A percentile compares a stretch with the other conserved stretches of the same genome.
Evolutionary conservation across 2,888 invertebrate species (phyloP).

Genomic region (Drosophila mercatorum): DNA sequence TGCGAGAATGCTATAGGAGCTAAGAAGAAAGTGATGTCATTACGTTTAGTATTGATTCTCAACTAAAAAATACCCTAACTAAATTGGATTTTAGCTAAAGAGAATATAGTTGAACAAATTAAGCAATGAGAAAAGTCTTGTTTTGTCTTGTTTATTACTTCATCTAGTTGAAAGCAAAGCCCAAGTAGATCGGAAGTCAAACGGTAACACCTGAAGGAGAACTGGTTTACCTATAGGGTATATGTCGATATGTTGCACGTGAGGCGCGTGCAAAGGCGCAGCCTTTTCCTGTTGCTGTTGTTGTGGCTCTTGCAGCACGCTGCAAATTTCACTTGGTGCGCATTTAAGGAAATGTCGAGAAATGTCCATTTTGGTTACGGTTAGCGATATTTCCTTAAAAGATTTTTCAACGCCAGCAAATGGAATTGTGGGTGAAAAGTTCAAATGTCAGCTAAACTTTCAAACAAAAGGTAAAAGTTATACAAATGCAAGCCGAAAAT

Average conservation of each 20-base stretch:
- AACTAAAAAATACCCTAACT: not conserved
- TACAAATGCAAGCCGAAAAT: slow-evolving; percentile 22
- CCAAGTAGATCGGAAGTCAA: not conserved
- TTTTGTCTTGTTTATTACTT: too few species aligned
- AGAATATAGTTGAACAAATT: not conserved
- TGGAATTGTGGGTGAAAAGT: slow-evolving; percentile 82
- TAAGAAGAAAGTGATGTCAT: slow-evolving; percentile 4
- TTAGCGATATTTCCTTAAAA: slow-evolving; percentile 71
- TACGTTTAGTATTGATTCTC: too few species aligned
- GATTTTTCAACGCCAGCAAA: slow-evolving; percentile 59
- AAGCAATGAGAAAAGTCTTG: not conserved
- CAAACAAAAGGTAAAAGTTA: slow-evolving; percentile 79
- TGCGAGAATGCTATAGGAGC: not conserved
- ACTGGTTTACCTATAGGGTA: slow-evolving; percentile 27
- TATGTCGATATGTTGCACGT: slow-evolving; percentile 48
- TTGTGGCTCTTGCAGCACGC: slow-evolving; percentile 10
- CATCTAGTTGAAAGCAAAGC: too few species aligned
- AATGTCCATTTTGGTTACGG: slow-evolving; percentile 77
- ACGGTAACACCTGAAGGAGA: not conserved
- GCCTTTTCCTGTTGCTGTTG: slow-evolving; percentile 45
- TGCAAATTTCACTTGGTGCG: slow-evolving; percentile 74
- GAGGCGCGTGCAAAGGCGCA: slow-evolving; percentile 69
- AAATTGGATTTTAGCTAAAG: not conserved
- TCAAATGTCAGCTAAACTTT: slow-evolving; percentile 75
- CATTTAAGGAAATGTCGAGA: slow-evolving; percentile 82